A percentile compares a stretch with the other conserved stretches of the same genome.
phyloP scores from a whole-genome alignment of 2,113 vertebrate genomes.

The rabbit (Oryctolagus cuniculus) region mOryCun1.1 NC_091450.1:27826001-27826500 shows the following conservation, averaged over 20 bases:
- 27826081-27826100: background rate
- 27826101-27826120: too few species aligned
- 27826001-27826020: background rate
- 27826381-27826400: background rate
- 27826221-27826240: rapidly evolving
- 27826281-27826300: background rate
- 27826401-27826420: background rate
- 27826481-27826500: background rate
- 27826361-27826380: background rate
- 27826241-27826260: background rate
- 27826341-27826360: background rate
- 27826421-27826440: background rate
- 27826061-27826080: background rate
- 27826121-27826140: rapidly evolving
- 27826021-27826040: background rate
- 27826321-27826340: background rate
- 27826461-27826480: background rate
- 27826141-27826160: background rate
- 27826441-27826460: background rate
- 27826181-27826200: too few species aligned
- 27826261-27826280: background rate
- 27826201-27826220: rapidly evolving
- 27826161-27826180: rapidly evolving
- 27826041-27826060: too few species aligned
- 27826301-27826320: too few species aligned